Percentiles rank a stretch among this genome's conserved stretches.
Evolutionary conservation across 2,888 invertebrate genomes (phyloP).

Genomic region (Scaptomyza parva): DNA sequence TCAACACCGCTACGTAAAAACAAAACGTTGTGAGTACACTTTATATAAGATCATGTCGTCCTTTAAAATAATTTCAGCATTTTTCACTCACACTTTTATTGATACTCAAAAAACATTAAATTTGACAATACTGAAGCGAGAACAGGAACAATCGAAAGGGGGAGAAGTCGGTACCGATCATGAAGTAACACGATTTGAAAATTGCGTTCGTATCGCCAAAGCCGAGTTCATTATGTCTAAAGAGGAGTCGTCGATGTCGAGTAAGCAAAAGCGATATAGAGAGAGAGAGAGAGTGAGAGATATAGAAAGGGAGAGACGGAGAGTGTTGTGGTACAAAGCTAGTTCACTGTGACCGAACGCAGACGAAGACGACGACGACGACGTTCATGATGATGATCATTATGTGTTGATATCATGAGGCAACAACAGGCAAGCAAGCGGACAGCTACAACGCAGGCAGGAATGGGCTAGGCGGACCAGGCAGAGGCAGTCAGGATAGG

Average conservation of each 20-base stretch:
- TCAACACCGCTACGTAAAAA: background rate
- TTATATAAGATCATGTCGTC: background rate
- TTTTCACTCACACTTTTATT: background rate
- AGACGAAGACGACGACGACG: constrained; percentile 46
- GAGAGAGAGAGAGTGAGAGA: constrained; percentile 10
- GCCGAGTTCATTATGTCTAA: constrained; percentile 77
- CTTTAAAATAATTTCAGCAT: background rate
- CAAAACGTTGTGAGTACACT: background rate
- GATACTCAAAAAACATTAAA: background rate
- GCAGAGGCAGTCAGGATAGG: constrained; percentile 67
- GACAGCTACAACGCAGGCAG: constrained; percentile 3
- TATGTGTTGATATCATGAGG: constrained; percentile 69
- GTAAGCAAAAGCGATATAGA: background rate
- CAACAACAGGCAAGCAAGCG: constrained; percentile 38
- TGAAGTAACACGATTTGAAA: constrained; percentile 75
- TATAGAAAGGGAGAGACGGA: constrained; percentile 9
- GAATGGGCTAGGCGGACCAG: constrained; percentile 18
- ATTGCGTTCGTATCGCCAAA: constrained; percentile 74
- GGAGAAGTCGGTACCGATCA: constrained; percentile 29
- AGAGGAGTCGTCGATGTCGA: constrained; percentile 47
- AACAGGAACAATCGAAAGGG: background rate
- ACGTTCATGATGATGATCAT: constrained; percentile 69
- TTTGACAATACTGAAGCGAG: background rate
- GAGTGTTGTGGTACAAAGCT: constrained; percentile 63
- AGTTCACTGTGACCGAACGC: constrained; percentile 58